Conservation (phyloP, 2,888 invertebrate species). For the Crocallis elinguaria region DNA sequence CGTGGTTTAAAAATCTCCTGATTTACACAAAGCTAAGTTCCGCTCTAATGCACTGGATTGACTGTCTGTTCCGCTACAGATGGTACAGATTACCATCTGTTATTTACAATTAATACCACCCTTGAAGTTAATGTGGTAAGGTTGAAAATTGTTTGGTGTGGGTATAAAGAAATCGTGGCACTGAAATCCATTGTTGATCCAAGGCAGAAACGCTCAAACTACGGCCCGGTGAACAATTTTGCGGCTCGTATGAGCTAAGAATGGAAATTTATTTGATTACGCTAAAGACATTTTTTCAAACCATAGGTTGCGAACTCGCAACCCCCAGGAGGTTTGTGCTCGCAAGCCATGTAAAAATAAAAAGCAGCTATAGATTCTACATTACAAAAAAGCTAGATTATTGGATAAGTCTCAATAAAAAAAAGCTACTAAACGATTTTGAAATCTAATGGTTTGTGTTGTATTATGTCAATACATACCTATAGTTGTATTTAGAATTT, state of each 20-base stretch:
- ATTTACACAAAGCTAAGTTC: slow-evolving; percentile 44
- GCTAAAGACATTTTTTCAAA: not conserved
- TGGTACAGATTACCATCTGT: slow-evolving; percentile 35
- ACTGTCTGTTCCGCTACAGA: slow-evolving; percentile 52
- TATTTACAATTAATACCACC: not conserved
- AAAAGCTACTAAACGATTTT: no score
- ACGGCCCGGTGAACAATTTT: slow-evolving; percentile 8
- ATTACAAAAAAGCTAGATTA: no score
- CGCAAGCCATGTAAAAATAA: not conserved
- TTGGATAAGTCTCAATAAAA: no score
- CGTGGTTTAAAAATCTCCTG: not conserved
- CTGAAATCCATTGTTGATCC: slow-evolving; percentile 20
- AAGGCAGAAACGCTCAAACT: slow-evolving; percentile 6
- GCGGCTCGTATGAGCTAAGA: not conserved
- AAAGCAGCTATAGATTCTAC: no score
- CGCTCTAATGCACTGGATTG: slow-evolving; percentile 52
- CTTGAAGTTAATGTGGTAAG: slow-evolving; percentile 1
- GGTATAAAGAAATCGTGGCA: not conserved
- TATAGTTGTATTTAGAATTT: no score
- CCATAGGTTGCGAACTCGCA: no score
- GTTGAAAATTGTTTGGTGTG: slow-evolving; percentile 1
- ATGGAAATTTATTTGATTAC: no score
- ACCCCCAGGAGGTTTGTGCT: no score
- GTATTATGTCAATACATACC: no score
- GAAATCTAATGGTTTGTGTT: no score